Percentiles rank a stretch among this genome's conserved stretches.
These are phyloP conservation scores for Halesus radiatus DNA, from an alignment of 1,140 invertebrate genomes.

Conservation along the genomic window DNA sequence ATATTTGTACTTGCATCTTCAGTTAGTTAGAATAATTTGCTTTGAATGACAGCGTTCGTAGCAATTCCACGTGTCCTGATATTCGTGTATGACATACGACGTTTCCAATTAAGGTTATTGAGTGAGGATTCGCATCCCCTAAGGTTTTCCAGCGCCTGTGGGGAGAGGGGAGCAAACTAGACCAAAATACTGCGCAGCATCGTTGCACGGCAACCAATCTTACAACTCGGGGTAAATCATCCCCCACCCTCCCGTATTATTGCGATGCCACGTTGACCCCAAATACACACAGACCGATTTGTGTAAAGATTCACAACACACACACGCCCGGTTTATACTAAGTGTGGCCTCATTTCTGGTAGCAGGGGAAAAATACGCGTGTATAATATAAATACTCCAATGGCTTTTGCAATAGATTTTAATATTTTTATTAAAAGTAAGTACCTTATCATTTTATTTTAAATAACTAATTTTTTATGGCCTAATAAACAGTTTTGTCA, in stretches of 20 bases:
- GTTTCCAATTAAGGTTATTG: constrained; percentile 24
- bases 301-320: constrained; percentile 1
- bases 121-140: constrained; percentile 2
- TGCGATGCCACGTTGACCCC: constrained; percentile 20
- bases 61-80: background rate
- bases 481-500: too few species aligned
- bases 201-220: constrained; percentile 23
- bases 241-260: background rate
- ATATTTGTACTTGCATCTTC: too few species aligned
- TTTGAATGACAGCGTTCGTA: too few species aligned
- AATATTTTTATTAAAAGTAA: too few species aligned
- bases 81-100: constrained; percentile 13
- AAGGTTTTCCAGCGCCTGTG: background rate
- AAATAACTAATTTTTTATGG: too few species aligned
- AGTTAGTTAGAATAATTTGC: too few species aligned
- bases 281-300: background rate
- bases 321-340: too few species aligned
- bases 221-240: background rate
- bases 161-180: background rate
- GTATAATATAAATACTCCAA: too few species aligned
- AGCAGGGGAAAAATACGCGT: background rate
- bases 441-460: too few species aligned
- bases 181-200: constrained; percentile 15
- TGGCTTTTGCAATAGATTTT: too few species aligned
- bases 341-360: constrained; percentile 7